Percentiles rank a stretch among this genome's conserved stretches.
Evolutionary conservation across 2,113 vertebrate species (phyloP).

Genomic region (Calypte anna): DNA sequence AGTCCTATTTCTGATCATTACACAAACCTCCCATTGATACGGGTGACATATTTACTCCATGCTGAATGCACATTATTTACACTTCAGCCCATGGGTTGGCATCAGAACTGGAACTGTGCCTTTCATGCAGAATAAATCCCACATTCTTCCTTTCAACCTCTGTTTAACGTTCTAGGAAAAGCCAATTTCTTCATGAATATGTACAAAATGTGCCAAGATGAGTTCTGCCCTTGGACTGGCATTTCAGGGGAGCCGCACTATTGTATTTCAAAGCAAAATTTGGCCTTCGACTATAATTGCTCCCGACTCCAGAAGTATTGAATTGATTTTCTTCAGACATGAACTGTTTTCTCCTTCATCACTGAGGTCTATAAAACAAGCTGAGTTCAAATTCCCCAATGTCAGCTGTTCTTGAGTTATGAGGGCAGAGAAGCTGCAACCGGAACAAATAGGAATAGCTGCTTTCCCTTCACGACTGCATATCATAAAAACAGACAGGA

Average conservation of each 20-base stretch:
- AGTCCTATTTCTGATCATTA: background rate
- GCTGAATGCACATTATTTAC: background rate
- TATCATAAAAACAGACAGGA: background rate
- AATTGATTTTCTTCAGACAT: constrained; percentile 59
- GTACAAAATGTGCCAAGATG: constrained; percentile 13
- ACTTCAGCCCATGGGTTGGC: background rate
- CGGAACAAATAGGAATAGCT: constrained; percentile 18
- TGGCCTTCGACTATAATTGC: constrained; percentile 22
- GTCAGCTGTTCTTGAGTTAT: constrained; percentile 59
- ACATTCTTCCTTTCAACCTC: background rate
- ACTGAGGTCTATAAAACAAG: constrained; percentile 15
- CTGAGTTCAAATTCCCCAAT: constrained; percentile 35
- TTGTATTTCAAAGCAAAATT: constrained; percentile 20
- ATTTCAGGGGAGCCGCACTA: background rate
- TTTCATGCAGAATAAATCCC: background rate
- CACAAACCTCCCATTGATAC: background rate
- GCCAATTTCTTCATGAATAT: constrained; percentile 7
- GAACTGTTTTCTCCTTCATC: constrained; percentile 56
- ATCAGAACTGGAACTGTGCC: background rate
- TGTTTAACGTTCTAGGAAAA: constrained; percentile 21
- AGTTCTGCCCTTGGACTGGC: background rate
- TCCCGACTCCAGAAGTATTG: constrained; percentile 20
- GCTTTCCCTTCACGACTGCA: background rate
- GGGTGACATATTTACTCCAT: background rate
- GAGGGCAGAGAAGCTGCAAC: constrained; percentile 32